Evolutionary conservation across 2,888 invertebrate genomes (phyloP), one percentile per base, ranked within the genome.

Genomic region (Mylabris sibirica): DNA sequence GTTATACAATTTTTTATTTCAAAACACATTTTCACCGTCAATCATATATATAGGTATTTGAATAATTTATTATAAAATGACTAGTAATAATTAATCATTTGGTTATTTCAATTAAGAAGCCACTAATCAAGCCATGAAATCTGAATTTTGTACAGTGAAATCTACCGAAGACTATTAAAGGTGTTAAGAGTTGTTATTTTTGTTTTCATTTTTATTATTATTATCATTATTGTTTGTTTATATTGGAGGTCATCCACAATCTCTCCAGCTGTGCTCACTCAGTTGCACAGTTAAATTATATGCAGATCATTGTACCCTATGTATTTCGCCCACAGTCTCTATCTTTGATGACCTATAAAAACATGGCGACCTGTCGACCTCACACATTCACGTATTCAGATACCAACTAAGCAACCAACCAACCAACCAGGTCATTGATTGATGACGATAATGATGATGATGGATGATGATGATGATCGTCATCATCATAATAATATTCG

Each of bases 321-420:
- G 17, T 44, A n/a, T 41, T 44, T 69, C 69, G 60, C 69, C 66
- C 66, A 69, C 64, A 66, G 64, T 69, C 66, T 69, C 66, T 69
- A 66, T 69, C 66, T 69, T 66, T 69, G 61, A 65, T 69, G 69
- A 69, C 69, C 69, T 66, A 69, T 66, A 69, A 69, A 69, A 64
- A 69, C 44, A 64, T 64, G 22, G 14, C 38, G 68, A 69, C 60
- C 66, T 69, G 69, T 35, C 63, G 69, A 69, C 66, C 66, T 57
- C 63, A 69, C 66, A 61, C 53, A 57, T 22, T 17, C 44, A 44
- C 6, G 17, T 1, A 44, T 38, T 44, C 38, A 59, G 66, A 65
- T 62, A 60, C 60, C 38, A 38, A 38, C 38, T 38, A 17, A n/a
- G n/a, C 44, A 17, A 44, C 6, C 44, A 44, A 44, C 8, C 49